phyloP scores from a whole-genome alignment of 1,140 invertebrate species.

The Cydia splendana region DNA sequence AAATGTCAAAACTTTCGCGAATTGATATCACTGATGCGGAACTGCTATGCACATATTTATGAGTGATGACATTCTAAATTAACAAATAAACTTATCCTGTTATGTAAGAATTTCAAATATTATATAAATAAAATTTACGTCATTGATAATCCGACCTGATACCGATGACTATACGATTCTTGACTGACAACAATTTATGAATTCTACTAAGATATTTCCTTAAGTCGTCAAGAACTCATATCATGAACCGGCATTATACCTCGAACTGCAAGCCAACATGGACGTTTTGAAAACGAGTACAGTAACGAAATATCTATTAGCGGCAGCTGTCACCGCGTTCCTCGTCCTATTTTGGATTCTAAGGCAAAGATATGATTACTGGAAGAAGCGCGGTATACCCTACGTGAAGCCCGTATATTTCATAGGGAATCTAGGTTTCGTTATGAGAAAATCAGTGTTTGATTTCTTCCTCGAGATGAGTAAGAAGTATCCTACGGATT shows the following conservation, averaged over 20 bases:
- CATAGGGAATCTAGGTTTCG: conserved; percentile 54
- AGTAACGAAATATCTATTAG: conserved; percentile 7
- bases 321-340: conserved; percentile 17
- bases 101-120: not conserved
- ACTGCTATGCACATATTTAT: too few relatives aligned
- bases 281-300: conserved; percentile 20
- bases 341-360: not conserved
- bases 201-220: not conserved
- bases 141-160: not conserved
- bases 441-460: conserved; percentile 58
- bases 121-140: not conserved
- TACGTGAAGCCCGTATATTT: conserved; percentile 52
- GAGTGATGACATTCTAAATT: too few relatives aligned
- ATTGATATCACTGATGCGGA: too few relatives aligned
- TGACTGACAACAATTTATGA: not conserved
- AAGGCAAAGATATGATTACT: conserved; percentile 47
- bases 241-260: conserved; percentile 4
- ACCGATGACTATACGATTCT: not conserved
- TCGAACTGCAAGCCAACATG: not conserved
- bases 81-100: not conserved
- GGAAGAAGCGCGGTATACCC: conserved; percentile 52
- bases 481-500: conserved; percentile 50
- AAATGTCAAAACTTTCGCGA: too few relatives aligned
- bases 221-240: not conserved
- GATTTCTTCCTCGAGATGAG: conserved; percentile 53